These are phyloP conservation scores for Dendrocincla tyrannina DNA, from an alignment of 2,797 vertebrate genomes.

Conservation along the genomic window DNA sequence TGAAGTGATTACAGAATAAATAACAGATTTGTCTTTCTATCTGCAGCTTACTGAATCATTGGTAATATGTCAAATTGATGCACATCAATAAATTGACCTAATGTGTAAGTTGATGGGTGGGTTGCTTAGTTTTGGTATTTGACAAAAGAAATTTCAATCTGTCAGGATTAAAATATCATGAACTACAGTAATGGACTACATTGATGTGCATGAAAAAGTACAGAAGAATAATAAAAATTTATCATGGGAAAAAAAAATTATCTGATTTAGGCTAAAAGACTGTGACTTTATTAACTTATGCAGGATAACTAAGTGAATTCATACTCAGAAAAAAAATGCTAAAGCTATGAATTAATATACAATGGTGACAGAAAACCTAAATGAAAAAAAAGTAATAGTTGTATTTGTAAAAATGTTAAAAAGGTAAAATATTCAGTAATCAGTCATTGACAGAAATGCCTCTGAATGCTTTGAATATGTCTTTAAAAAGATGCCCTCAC, in stretches of 20 bases:
- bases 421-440: neutral
- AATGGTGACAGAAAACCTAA: neutral
- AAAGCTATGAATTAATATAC: neutral
- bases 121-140: neutral
- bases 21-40: conserved; percentile 36
- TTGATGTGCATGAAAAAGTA: neutral
- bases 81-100: neutral
- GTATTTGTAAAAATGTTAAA: neutral
- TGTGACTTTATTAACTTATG: neutral
- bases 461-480: neutral
- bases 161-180: neutral
- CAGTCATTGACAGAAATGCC: neutral
- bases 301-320: neutral
- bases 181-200: neutral
- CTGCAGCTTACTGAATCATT: neutral
- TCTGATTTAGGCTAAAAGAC: neutral
- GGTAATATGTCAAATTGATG: neutral
- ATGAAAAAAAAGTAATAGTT: neutral
- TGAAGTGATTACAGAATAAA: conserved; percentile 45
- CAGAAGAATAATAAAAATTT: neutral
- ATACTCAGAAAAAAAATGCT: neutral
- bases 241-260: neutral
- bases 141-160: neutral
- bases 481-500: neutral
- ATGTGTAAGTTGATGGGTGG: neutral